Percentiles rank a stretch among this genome's conserved stretches.
phyloP scores from a whole-genome alignment of 2,888 invertebrate species.

The Tetragonisca angustula region DNA sequence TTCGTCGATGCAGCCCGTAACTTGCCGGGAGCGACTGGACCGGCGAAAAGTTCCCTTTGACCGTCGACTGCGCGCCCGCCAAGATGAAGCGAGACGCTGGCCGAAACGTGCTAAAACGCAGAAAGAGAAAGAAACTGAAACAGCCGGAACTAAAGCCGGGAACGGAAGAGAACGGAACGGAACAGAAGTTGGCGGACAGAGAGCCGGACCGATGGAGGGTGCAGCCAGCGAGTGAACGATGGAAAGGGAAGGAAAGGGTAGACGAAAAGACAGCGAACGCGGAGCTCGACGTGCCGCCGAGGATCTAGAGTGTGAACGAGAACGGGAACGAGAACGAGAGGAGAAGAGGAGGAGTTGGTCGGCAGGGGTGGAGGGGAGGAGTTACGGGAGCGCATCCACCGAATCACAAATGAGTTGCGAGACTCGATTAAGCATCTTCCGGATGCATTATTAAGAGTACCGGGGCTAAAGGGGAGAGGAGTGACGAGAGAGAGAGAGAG shows the following conservation, averaged over 20 bases:
- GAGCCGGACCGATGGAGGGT: neutral
- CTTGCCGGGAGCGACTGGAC: conserved; percentile 32
- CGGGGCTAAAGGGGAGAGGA: conserved; percentile 56
- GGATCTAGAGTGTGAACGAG: neutral
- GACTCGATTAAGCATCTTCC: conserved; percentile 71
- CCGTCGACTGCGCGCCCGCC: neutral
- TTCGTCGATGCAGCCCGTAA: conserved; percentile 49
- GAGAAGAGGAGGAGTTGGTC: neutral
- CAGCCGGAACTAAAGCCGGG: neutral
- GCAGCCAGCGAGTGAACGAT: neutral
- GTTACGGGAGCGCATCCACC: conserved; percentile 62
- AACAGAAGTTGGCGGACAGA: neutral
- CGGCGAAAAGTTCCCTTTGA: conserved; percentile 64
- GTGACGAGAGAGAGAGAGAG: neutral
- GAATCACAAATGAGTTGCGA: conserved; percentile 72
- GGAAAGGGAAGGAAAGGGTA: neutral
- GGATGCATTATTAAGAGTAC: conserved; percentile 69
- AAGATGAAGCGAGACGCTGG: neutral
- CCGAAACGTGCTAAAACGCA: too few species aligned
- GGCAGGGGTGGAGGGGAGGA: conserved; percentile 39
- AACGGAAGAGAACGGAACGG: neutral
- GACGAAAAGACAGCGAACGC: neutral
- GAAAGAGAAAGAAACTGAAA: neutral
- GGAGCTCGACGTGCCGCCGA: conserved; percentile 4
- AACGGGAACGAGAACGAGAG: conserved; percentile 2